Percentiles rank a stretch among this genome's conserved stretches.
Conservation (phyloP, 2,113 vertebrate genomes). For the Notiomystis cincta region DNA sequence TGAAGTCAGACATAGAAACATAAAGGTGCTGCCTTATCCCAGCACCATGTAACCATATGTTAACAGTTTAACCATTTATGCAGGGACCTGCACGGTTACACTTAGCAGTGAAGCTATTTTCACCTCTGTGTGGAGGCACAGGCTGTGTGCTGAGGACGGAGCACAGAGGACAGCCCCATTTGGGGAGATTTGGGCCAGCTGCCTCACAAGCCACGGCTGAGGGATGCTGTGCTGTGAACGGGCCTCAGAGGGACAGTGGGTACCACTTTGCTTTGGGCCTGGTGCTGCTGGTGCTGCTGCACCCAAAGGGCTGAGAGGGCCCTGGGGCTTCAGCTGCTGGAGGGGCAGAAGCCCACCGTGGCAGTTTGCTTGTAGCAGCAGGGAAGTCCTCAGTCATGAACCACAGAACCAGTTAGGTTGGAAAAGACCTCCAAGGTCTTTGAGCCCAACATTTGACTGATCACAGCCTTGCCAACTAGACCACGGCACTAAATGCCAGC, state of each 20-base stretch:
- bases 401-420: not conserved
- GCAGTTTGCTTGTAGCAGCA: fast-evolving
- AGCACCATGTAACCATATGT: not conserved
- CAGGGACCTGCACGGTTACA: not conserved
- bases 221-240: fast-evolving
- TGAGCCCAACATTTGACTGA: not conserved
- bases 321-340: not conserved
- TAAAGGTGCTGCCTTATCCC: not conserved
- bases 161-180: not conserved
- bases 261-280: not conserved
- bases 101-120: not conserved
- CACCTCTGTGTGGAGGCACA: not conserved
- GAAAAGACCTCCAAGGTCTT: not conserved
- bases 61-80: not conserved
- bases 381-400: fast-evolving
- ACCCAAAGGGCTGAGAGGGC: not conserved
- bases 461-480: not conserved
- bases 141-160: not conserved
- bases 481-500: not conserved
- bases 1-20: not conserved
- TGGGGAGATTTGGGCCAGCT: not conserved
- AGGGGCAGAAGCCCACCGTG: fast-evolving
- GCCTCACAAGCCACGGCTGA: fast-evolving
- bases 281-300: not conserved
- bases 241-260: not conserved